Conservation (phyloP, 2,888 invertebrate species). For the Odontocerum albicorne region DNA sequence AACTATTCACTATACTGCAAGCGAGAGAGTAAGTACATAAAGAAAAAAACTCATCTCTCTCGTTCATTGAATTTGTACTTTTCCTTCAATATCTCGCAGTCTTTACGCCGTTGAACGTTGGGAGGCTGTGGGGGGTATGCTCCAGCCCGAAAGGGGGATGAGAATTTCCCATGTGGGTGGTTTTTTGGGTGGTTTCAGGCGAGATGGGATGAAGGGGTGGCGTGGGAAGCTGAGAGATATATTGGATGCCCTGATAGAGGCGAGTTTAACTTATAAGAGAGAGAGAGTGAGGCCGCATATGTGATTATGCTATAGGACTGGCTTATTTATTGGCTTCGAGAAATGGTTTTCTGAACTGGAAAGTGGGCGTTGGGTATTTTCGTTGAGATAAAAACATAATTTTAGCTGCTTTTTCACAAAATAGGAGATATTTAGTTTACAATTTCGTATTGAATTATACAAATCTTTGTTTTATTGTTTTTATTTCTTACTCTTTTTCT, state of each 20-base stretch:
- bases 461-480: no score
- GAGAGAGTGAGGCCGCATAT: not conserved
- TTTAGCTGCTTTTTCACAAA: no score
- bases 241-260: conserved; percentile 34
- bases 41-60: not conserved
- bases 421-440: no score
- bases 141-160: not conserved
- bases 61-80: not conserved
- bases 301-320: not conserved
- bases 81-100: not conserved
- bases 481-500: no score
- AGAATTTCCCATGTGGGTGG: conserved; percentile 4
- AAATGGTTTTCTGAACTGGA: no score
- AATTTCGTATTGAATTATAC: no score
- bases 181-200: not conserved
- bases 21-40: not conserved
- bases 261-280: not conserved
- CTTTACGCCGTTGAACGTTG: conserved; percentile 7
- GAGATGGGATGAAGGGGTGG: conserved; percentile 6
- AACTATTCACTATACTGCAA: no score
- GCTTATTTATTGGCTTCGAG: not conserved
- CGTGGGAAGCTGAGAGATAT: conserved; percentile 29
- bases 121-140: not conserved
- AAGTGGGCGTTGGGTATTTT: no score
- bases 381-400: no score